Evolutionary conservation across 2,113 vertebrate species (phyloP), one percentile per base, ranked within the genome.

Genomic region (Xiphias gladius): DNA sequence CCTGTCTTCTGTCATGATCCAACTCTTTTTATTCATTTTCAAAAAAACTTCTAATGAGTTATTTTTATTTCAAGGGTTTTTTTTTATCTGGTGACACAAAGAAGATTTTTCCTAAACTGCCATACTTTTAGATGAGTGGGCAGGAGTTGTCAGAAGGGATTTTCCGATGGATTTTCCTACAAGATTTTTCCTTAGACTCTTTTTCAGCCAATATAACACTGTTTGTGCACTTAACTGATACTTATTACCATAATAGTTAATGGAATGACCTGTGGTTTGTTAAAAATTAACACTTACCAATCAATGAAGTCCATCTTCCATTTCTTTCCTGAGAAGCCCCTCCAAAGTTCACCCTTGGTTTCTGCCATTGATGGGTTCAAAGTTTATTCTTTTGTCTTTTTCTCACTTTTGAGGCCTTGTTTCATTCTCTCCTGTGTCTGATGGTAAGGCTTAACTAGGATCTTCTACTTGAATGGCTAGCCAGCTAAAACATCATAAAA

Each of bases 351-450:
- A 30, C 8, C 65, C 1, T 54, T 7, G 16, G 7, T 28, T 62
- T 39, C n/a, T 61, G 28, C 3, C 1, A 1, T 14, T 35, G 28
- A 41, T 52, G 12, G 4, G 41, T 7, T 52, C 50, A 17, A 39
- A 26, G 55, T 70, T 62, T 17, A 50, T 54, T 68, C 28, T 50
- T 43, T 63, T 13, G 12, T 62, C 17, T 66, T 69, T 54, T 69
- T 35, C 20, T 35, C 20, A 5, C 3, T 50, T 54, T 41, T 17
- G 9, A 28, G 17, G n/a, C 43, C 43, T 57, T 58, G 13, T 28
- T 46, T 66, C 4, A 10, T 28, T 48, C 41, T 30, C 8, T 11
- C 26, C 28, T 66, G 43, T 66, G 41, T 46, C 14, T 65, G n/a
- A 65, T 43, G 7, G 24, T 22, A 37, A 43, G 17, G 32, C 48